Percentiles rank a stretch among this genome's conserved stretches.
Conservation (phyloP, 2,797 vertebrate species). For the Distichodus sexfasciatus region DNA sequence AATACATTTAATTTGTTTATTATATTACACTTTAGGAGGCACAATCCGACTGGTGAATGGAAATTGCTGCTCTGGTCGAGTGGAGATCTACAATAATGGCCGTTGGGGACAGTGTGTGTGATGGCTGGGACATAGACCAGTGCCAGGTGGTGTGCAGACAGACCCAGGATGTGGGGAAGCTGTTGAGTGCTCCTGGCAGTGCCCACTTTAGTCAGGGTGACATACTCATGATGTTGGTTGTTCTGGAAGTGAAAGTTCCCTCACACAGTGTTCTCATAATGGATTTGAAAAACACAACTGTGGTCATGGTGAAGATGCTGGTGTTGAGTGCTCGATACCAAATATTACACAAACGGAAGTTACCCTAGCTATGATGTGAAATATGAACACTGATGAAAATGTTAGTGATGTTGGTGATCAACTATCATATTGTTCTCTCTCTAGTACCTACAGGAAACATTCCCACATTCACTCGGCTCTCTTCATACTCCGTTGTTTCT, state of each 20-base stretch:
- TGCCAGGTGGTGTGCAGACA: slow-evolving; percentile 30
- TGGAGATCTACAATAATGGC: neutral
- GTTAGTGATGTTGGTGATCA: too few relatives aligned
- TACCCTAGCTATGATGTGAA: too few relatives aligned
- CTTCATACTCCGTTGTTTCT: slow-evolving; percentile 1
- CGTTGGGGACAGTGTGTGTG: slow-evolving; percentile 23
- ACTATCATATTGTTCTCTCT: too few relatives aligned
- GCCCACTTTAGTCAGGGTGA: neutral
- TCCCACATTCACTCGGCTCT: neutral
- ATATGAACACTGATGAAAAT: too few relatives aligned
- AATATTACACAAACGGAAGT: too few relatives aligned
- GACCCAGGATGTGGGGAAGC: slow-evolving; percentile 37
- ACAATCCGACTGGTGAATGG: neutral
- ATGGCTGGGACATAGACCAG: slow-evolving; percentile 23
- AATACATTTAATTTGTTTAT: too few relatives aligned
- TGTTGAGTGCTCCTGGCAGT: neutral
- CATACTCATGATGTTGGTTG: slow-evolving; percentile 9
- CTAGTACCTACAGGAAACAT: too few relatives aligned
- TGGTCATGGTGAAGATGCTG: slow-evolving; percentile 10
- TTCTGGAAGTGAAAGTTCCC: neutral
- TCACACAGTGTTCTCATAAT: neutral
- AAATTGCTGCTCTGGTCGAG: neutral
- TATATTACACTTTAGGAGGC: too few relatives aligned
- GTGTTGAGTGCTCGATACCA: slow-evolving; percentile 26
- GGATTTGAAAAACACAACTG: neutral